Evolutionary conservation across 1,140 invertebrate genomes (phyloP).

Genomic region (Dinothrombium tinctorium): DNA sequence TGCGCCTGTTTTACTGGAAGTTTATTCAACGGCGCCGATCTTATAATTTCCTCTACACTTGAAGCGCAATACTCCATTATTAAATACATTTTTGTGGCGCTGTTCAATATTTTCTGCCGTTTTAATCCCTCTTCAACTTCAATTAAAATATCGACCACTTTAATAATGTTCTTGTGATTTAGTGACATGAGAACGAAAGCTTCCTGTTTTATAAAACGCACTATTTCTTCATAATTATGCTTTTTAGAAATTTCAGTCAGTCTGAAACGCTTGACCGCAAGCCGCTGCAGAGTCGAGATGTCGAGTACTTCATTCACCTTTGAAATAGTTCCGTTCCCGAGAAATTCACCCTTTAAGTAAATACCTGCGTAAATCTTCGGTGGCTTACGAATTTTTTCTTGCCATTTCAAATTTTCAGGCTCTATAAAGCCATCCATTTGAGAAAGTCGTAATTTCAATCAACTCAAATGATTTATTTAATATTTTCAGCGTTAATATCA

Average conservation of each 20-base stretch:
- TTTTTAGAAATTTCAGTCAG: slow-evolving; percentile 11
- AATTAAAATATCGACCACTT: slow-evolving; percentile 26
- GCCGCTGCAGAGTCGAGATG: slow-evolving; percentile 59
- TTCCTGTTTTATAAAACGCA: background rate
- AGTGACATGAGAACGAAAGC: background rate
- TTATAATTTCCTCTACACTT: slow-evolving; percentile 63
- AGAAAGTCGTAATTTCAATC: too few relatives aligned
- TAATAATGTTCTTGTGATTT: background rate
- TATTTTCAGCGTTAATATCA: too few relatives aligned
- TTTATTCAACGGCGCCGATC: slow-evolving; percentile 60
- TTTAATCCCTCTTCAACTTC: slow-evolving; percentile 71
- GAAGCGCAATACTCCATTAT: slow-evolving; percentile 35
- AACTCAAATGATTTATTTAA: too few relatives aligned
- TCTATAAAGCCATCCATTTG: too few relatives aligned
- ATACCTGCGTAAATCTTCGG: background rate
- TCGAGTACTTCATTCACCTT: slow-evolving; percentile 96
- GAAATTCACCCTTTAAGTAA: slow-evolving; percentile 43
- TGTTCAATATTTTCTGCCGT: slow-evolving; percentile 7
- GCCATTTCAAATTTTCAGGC: too few relatives aligned
- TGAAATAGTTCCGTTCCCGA: slow-evolving; percentile 79
- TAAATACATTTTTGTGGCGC: slow-evolving; percentile 49
- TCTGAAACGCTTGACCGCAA: slow-evolving; percentile 86
- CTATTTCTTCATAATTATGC: background rate
- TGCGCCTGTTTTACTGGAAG: slow-evolving; percentile 88
- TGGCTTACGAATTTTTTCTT: background rate